phyloP scores from a whole-genome alignment of 2,888 invertebrate genomes.

The Arrhopalites spinosus region DNA sequence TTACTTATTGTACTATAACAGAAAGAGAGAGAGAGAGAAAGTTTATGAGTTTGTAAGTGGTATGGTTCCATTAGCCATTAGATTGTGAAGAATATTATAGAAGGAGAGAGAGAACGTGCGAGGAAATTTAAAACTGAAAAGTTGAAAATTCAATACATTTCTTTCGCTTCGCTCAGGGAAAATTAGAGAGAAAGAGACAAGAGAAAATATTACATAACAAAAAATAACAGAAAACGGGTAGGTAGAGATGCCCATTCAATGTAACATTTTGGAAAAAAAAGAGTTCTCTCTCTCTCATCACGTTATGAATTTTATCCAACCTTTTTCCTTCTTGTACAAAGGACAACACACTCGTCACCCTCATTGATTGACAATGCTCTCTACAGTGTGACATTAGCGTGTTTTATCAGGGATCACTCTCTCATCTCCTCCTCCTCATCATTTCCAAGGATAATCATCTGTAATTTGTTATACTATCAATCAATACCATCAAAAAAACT shows the following conservation, averaged over 20 bases:
- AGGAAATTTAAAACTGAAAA: conserved; percentile 31
- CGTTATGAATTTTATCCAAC: neutral
- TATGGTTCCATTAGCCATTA: conserved; percentile 1
- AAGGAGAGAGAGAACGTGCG: conserved; percentile 35
- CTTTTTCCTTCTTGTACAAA: conserved; percentile 9
- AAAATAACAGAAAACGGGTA: too few species aligned
- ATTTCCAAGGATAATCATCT: conserved; percentile 22
- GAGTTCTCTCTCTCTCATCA: neutral
- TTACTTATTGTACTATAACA: too few species aligned
- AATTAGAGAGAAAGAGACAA: neutral
- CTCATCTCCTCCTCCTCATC: conserved; percentile 2
- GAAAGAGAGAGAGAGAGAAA: too few species aligned
- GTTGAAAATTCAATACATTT: conserved; percentile 19
- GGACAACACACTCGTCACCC: conserved; percentile 18
- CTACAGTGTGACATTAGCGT: conserved; percentile 26
- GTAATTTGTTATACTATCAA: conserved; percentile 37
- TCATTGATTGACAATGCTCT: conserved; percentile 26
- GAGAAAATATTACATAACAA: neutral
- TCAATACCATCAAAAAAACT: conserved; percentile 31
- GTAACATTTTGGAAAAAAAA: too few species aligned
- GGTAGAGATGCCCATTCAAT: too few species aligned
- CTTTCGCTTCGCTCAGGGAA: conserved; percentile 31
- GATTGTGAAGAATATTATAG: too few species aligned
- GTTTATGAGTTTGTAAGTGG: too few species aligned
- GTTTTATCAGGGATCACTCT: conserved; percentile 34